Evolutionary conservation across 2,888 invertebrate species (phyloP).

Genomic region (Tholera decimalis): DNA sequence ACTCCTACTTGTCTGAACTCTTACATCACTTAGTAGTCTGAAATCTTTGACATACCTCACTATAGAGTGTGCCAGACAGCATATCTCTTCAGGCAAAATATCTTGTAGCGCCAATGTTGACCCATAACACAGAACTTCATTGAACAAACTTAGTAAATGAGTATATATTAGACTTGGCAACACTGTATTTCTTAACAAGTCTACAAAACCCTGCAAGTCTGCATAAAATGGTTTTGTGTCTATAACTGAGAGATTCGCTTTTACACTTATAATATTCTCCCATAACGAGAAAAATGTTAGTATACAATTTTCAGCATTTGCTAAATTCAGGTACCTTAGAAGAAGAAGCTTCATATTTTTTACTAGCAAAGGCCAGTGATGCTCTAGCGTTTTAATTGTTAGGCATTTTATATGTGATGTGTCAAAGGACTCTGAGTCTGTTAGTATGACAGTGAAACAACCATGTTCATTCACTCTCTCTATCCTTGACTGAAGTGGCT

Average conservation of each 20-base stretch:
- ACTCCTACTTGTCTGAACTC: constrained; percentile 84
- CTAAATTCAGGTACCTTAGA: constrained; percentile 90
- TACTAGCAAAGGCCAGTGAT: constrained; percentile 96
- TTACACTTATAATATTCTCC: constrained; percentile 97
- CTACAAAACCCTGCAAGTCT: constrained; percentile 95
- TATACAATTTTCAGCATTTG: constrained; percentile 93
- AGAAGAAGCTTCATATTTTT: constrained; percentile 93
- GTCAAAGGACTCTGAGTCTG: constrained; percentile 96
- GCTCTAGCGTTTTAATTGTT: constrained; percentile 96
- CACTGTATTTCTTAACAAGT: constrained; percentile 93
- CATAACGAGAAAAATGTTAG: constrained; percentile 96
- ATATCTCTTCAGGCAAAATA: constrained; percentile 96
- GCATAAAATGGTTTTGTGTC: constrained; percentile 97
- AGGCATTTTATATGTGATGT: constrained; percentile 96
- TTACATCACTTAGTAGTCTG: constrained; percentile 93
- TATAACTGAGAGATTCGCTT: constrained; percentile 97
- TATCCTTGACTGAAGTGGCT: constrained; percentile 81
- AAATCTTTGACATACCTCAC: constrained; percentile 97
- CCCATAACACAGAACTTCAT: constrained; percentile 97
- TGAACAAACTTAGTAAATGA: constrained; percentile 96
- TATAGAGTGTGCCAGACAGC: constrained; percentile 96
- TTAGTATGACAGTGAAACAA: constrained; percentile 92
- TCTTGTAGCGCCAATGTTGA: constrained; percentile 97
- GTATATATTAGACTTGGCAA: constrained; percentile 96
- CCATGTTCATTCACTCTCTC: constrained; percentile 87